Base-by-base conservation (phyloP, 2,888 invertebrate species). In the Pandemis corylana region DNA sequence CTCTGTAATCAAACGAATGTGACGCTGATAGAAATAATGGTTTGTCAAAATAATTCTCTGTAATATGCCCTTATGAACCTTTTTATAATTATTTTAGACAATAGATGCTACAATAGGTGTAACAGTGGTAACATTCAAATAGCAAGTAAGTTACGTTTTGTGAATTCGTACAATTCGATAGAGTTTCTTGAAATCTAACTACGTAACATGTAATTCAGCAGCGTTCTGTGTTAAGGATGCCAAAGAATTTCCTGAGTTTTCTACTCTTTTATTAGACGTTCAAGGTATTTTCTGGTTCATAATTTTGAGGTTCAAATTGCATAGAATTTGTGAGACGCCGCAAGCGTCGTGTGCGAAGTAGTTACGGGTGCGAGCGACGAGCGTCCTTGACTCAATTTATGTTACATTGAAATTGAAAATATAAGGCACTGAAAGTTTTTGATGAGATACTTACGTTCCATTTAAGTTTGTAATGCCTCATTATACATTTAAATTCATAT, bases 231-330 rank as follows among this genome's bases (percentile, higher is more conserved):
- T 71, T 80, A 56, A 56, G 41, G n/a, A n/a, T 51, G n/a, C n/a
- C n/a, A n/a, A 75, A 78, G 78, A 82, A 83, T 81, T 80, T 81
- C 77, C 78, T 80, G 76, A 72, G 77, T 78, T 74, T 74, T 79
- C 80, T 82, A 80, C 82, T 81, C 86, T 87, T 86, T 89, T 84
- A 89, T 89, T 88, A 87, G 78, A 77, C 73, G 77, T 77, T 74
- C 72, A 78, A 76, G 76, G 81, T 81, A 83, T 84, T 87, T 85
- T 86, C 83, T 85, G 82, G 81, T 76, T 81, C 84, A 85, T 85
- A 84, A 85, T 88, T 87, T 80, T 77, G 79, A 81, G 82, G 81
- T 80, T 83, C 83, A 87, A 87, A 85, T 84, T 84, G 84, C 83
- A 86, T 82, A 76, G 78, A 83, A 82, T 82, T 75, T 85, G 81